Base-by-base conservation (phyloP, 2,113 vertebrate genomes). In the Corvus moneduloides region DNA sequence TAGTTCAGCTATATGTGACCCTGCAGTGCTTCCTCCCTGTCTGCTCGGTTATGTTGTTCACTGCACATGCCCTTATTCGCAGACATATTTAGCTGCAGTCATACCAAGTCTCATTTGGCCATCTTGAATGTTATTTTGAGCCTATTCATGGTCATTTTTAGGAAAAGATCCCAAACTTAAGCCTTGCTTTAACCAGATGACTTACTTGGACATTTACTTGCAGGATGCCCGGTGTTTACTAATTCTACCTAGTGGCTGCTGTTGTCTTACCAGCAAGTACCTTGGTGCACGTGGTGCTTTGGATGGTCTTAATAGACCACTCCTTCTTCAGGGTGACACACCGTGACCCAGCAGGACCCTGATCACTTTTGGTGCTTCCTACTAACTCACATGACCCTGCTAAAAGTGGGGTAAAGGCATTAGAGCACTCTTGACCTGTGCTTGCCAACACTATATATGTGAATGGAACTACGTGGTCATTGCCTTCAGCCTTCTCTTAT, bases 251-350 rank as follows among this genome's bases (percentile, higher is more conserved):
- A 13, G 10, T 6, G 1, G 17, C 26, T 90, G 51, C 56, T 61
- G 21, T 32, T 55, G 13, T 33, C 54, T 75, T 73, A 22, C 26
- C 37, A 73, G 35, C 0, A 4, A 62, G 32, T n/a, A 33, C 46
- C 30, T 48, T 28, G 44, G 71, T 41, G 15, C 27, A 35, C 0
- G 0, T 48, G 41, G 9, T 80, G 18, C 0, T 0, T n/a, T 41
- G 51, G 30, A 9, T 61, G 21, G 33, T 63, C 27, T 92, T 33
- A 10, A 10, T 6, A 11, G 49, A 43, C 30, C 7, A 16, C 22
- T 82, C 5, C n/a, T 84, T 74, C 61, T 26, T 87, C 33, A 51
- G 33, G 5, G 6, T 71, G 37, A 44, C 33, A 13, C 23, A 68
- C 13, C 0, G 0, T 27, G 23, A 54, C 26, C 6, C 11, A 9